Conservation (phyloP, 1,140 invertebrate genomes). For the Eufriesea mexicana region DNA sequence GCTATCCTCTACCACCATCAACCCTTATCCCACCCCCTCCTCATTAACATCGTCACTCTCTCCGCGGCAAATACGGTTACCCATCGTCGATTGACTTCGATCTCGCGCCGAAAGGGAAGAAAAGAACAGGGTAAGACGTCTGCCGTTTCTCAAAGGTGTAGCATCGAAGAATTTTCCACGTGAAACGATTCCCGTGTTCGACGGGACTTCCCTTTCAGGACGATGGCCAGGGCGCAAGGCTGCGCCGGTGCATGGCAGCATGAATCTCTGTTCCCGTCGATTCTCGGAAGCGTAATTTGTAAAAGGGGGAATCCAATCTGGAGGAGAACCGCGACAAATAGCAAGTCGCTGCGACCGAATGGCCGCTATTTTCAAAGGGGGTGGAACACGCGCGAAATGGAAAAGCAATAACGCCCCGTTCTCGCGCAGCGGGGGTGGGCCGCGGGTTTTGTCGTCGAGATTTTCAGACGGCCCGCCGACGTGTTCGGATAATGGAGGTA, state of each 20-base stretch:
- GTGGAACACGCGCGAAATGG: conserved; percentile 14
- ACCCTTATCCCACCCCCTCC: too few relatives aligned
- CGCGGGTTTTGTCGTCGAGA: not conserved
- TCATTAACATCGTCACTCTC: too few relatives aligned
- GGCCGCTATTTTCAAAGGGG: conserved; percentile 25
- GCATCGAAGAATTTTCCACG: not conserved
- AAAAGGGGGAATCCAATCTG: conserved; percentile 39
- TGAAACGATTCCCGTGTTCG: conserved; percentile 19
- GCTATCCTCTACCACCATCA: too few relatives aligned
- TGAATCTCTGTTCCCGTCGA: conserved; percentile 30
- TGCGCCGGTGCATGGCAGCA: not conserved
- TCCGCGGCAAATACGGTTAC: too few relatives aligned
- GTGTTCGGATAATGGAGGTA: conserved; percentile 12
- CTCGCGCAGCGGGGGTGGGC: not conserved
- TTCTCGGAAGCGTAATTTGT: conserved; percentile 29
- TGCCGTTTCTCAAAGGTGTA: not conserved
- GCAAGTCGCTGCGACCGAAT: conserved; percentile 23
- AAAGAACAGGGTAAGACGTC: too few relatives aligned
- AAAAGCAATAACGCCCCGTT: conserved; percentile 30
- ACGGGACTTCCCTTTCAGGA: not conserved
- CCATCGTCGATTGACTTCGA: too few relatives aligned
- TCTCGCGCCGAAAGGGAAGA: too few relatives aligned
- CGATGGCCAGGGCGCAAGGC: not conserved
- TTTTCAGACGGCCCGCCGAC: not conserved
- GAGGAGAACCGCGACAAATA: conserved; percentile 41